Conservation (phyloP, 2,797 vertebrate species). For the Dermochelys coriacea region DNA sequence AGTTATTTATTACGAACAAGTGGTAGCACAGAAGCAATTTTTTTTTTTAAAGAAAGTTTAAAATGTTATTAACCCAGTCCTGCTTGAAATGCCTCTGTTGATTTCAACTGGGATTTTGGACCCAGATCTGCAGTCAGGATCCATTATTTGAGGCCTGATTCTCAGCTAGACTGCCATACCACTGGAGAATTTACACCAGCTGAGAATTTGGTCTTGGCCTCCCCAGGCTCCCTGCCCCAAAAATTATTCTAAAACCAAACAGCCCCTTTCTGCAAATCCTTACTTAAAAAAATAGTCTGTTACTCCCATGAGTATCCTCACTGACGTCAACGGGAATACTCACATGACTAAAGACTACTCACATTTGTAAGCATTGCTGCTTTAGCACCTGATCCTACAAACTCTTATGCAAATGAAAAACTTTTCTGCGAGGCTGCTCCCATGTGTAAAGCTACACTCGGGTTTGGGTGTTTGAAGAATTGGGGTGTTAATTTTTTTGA, state of each 20-base stretch:
- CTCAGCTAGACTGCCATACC: no score
- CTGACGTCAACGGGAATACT: rapidly evolving
- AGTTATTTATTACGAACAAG: background rate
- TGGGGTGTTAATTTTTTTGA: background rate
- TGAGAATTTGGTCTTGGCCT: no score
- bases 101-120: background rate
- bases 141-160: background rate
- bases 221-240: background rate
- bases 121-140: rapidly evolving
- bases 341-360: background rate
- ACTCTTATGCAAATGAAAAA: background rate
- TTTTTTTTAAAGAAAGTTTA: background rate
- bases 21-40: background rate
- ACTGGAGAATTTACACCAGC: no score
- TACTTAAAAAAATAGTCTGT: background rate
- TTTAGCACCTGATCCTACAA: rapidly evolving
- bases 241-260: background rate
- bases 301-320: background rate
- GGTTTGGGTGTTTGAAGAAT: background rate
- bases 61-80: rapidly evolving
- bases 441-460: background rate
- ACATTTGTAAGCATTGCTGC: rapidly evolving
- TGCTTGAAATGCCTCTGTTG: rapidly evolving
- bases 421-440: background rate
- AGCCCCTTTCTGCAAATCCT: background rate